phyloP scores from a whole-genome alignment of 2,113 vertebrate species.

The Halichoeres trimaculatus region DNA sequence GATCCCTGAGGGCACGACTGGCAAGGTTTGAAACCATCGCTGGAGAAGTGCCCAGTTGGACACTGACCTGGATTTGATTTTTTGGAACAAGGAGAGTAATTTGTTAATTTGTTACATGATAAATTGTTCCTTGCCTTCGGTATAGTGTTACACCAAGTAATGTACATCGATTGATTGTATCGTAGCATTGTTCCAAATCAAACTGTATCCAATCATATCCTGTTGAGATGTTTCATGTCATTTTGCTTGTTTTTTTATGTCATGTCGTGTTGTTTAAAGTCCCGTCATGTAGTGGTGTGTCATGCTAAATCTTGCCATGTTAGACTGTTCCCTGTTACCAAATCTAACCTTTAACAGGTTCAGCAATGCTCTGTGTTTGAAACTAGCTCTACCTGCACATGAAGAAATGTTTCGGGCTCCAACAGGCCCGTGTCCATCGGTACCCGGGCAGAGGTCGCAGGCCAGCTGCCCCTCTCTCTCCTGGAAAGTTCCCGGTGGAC shows the following conservation, averaged over 20 bases:
- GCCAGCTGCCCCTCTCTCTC: slow-evolving; percentile 97
- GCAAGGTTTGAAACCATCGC: slow-evolving; percentile 94
- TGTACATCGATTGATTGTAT: no score
- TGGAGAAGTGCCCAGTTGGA: slow-evolving; percentile 89
- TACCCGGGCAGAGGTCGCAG: slow-evolving; percentile 96
- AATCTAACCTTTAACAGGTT: background rate
- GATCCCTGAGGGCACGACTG: slow-evolving; percentile 89
- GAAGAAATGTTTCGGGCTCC: slow-evolving; percentile 94
- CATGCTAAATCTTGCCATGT: no score
- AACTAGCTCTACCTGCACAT: slow-evolving; percentile 88
- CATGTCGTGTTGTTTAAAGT: no score
- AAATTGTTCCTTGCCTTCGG: no score
- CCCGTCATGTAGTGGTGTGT: no score
- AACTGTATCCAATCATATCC: no score
- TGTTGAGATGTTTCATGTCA: no score
- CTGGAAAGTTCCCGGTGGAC: slow-evolving; percentile 95
- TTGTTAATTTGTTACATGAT: no score
- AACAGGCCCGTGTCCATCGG: slow-evolving; percentile 89
- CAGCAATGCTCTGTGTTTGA: background rate
- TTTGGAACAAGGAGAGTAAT: slow-evolving; percentile 4
- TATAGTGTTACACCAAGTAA: background rate
- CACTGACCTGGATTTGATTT: slow-evolving; percentile 89
- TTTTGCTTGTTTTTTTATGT: no score
- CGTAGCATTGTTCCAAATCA: no score
- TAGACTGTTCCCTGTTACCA: no score